A percentile compares a stretch with the other conserved stretches of the same genome.
phyloP scores from a whole-genome alignment of 53 echinoderm and acorn worm genomes.

The Crossaster papposus region DNA sequence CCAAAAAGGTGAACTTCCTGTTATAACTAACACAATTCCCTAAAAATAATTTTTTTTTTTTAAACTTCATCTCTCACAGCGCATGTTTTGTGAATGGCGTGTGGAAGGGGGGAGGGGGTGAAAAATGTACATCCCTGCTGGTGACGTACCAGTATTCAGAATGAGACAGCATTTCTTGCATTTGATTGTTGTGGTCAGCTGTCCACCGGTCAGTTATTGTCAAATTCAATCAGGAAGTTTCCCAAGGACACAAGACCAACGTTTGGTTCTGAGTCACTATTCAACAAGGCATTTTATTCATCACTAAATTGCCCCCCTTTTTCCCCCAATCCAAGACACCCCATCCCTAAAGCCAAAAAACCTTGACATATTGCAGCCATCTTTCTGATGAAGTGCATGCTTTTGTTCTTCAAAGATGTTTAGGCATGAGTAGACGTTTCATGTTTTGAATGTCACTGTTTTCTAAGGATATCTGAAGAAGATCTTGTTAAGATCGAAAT shows the following conservation, averaged over 20 bases:
- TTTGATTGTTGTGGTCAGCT: constrained; percentile 38
- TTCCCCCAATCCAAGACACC: not conserved
- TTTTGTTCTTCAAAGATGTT: too few species aligned
- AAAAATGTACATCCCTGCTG: too few species aligned
- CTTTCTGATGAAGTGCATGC: not conserved
- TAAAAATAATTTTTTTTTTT: too few species aligned
- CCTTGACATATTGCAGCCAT: not conserved
- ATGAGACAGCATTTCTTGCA: constrained; percentile 44
- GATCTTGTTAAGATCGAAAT: too few species aligned
- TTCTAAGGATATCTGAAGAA: too few species aligned
- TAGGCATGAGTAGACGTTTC: too few species aligned
- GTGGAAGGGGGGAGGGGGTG: too few species aligned
- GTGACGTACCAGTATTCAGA: not conserved
- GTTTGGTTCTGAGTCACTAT: constrained; percentile 23
- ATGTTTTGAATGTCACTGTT: too few species aligned
- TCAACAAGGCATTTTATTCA: not conserved
- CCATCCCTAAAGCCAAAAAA: not conserved
- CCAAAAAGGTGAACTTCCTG: too few species aligned
- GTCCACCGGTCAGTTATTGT: constrained; percentile 31
- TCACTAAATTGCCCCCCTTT: not conserved
- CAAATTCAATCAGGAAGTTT: constrained; percentile 46
- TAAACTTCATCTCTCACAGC: too few species aligned
- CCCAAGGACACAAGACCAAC: constrained; percentile 27
- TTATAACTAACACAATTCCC: too few species aligned
- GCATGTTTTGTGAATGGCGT: too few species aligned